Base-by-base conservation (phyloP, 1,140 invertebrate species). In the Caenorhabditis latens region DNA sequence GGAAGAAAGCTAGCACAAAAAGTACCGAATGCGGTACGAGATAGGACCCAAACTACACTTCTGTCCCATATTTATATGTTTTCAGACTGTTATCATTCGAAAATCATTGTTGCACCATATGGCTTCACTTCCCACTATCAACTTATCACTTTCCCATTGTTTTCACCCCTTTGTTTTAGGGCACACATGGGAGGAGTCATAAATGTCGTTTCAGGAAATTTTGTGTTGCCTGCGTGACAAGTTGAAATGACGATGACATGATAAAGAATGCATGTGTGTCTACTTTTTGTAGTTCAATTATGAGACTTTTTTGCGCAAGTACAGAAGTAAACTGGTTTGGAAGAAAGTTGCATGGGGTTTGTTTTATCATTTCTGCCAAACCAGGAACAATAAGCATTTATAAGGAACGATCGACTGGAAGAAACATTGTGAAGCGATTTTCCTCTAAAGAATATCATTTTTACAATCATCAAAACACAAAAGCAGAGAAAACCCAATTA, bases 41-140 rank as follows among this genome's bases (percentile, higher is more conserved):
- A 43, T 79, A 14, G 19, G 42, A 79, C 71, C 21, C 19, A 50
- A 50, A 79, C 46, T n/a, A 71, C 46, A 24, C n/a, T 32, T 7
- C 46, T 46, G 21, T 13, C 46, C 71, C 46, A 24, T 53, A 14
- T 79, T 53, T 79, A 79, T 79, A 79, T 50, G 46, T 11, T 50
- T 48, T 24, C 65, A 5, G 5, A 11, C n/a, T 43, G 40, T 79
- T 79, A 79, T 79, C 71, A 79, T 71, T 46, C 11, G 4, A 50
- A 48, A 50, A 79, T 79, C 71, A 79, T 79, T 79, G 71, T 79
- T 79, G 71, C 71, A 79, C 71, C 71, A 79, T 79, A 79, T 79
- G 71, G 71, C 46, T 79, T 46, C 21, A 43, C 71, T 50, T 79
- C 46, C 46, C 71, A 79, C 71, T 79, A 79, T 79, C 71, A 79